Percentiles rank a stretch among this genome's conserved stretches.
Evolutionary conservation across 2,113 vertebrate species (phyloP).

Genomic region (Callipepla californica): DNA sequence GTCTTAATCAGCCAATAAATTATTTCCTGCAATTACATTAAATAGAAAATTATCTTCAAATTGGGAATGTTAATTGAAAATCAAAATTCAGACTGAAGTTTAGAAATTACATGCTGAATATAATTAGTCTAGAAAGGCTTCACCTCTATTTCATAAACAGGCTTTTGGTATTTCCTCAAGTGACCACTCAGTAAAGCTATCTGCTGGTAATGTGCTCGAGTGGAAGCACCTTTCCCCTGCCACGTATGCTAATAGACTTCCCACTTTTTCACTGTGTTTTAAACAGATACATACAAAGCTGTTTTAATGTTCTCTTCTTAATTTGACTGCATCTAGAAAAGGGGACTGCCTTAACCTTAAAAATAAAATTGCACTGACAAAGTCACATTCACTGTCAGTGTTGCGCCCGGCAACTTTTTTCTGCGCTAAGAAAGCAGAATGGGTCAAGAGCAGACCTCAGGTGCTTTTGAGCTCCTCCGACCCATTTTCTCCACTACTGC

Average conservation of each 20-base stretch:
- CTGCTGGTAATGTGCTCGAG: constrained; percentile 76
- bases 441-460: background rate
- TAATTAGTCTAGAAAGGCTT: constrained; percentile 82
- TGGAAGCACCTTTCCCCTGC: constrained; percentile 43
- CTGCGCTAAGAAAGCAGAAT: background rate
- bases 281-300: background rate
- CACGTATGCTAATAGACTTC: background rate
- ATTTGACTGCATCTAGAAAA: background rate
- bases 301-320: background rate
- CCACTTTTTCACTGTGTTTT: background rate
- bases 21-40: constrained; percentile 96
- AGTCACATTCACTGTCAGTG: background rate
- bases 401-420: background rate
- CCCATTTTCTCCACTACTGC: background rate
- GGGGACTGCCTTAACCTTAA: background rate
- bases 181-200: constrained; percentile 78
- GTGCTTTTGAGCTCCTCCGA: background rate
- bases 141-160: constrained; percentile 82
- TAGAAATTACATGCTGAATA: constrained; percentile 84
- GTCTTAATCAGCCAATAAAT: constrained; percentile 96
- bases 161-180: constrained; percentile 80
- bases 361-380: background rate
- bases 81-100: constrained; percentile 94
- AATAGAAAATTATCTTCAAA: constrained; percentile 92
- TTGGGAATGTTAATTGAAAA: constrained; percentile 94